phyloP scores from a whole-genome alignment of 2,888 invertebrate species.

The Tiliacea aurago region DNA sequence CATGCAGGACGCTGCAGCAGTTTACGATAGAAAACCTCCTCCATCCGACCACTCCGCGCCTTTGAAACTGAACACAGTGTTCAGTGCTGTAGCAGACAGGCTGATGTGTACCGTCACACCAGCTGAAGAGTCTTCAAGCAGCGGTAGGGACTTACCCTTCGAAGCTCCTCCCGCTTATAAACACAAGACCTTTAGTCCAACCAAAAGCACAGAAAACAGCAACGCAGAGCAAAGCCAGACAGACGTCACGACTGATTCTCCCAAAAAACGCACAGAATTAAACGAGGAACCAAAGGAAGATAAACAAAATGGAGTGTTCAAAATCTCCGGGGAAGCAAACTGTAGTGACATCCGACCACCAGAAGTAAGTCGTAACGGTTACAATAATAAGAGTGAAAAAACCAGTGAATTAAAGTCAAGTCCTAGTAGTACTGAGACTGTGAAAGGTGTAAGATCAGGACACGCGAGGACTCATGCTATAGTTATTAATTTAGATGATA shows the following conservation, averaged over 20 bases:
- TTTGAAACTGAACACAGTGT: slow-evolving; percentile 88
- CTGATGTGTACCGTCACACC: slow-evolving; percentile 89
- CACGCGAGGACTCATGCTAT: slow-evolving; percentile 94
- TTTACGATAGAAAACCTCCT: slow-evolving; percentile 89
- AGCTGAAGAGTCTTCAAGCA: slow-evolving; percentile 88
- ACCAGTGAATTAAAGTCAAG: slow-evolving; percentile 81
- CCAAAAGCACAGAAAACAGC: slow-evolving; percentile 83
- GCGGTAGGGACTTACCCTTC: slow-evolving; percentile 86
- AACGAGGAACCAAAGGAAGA: slow-evolving; percentile 81
- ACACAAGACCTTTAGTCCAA: slow-evolving; percentile 88
- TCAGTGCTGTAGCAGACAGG: slow-evolving; percentile 89
- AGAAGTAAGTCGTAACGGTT: slow-evolving; percentile 82
- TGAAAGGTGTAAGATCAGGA: slow-evolving; percentile 89
- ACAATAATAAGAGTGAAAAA: slow-evolving; percentile 82
- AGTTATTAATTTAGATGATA: slow-evolving; percentile 95
- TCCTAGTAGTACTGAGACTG: slow-evolving; percentile 82
- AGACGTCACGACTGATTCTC: slow-evolving; percentile 85
- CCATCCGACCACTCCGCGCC: slow-evolving; percentile 87
- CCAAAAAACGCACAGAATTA: slow-evolving; percentile 78
- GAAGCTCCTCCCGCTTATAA: slow-evolving; percentile 87
- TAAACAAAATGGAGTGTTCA: slow-evolving; percentile 85
- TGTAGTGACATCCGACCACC: slow-evolving; percentile 86
- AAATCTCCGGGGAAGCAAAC: slow-evolving; percentile 86
- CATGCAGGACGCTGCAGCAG: slow-evolving; percentile 95
- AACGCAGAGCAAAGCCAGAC: slow-evolving; percentile 85